Evolutionary conservation across 2,888 invertebrate genomes (phyloP).

Genomic region (Adineta ricciae): DNA sequence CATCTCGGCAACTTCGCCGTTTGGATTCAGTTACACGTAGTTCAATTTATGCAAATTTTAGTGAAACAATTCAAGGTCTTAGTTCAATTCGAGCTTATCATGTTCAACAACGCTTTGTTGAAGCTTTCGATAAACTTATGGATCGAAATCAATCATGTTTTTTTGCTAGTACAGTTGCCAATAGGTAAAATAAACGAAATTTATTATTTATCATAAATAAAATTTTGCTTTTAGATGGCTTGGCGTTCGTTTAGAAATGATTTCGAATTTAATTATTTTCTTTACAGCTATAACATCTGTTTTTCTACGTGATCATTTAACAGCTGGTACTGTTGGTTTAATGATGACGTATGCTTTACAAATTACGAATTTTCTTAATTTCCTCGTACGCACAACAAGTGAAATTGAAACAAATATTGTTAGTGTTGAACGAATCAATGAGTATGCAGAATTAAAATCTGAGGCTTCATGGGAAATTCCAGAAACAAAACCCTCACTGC

Average conservation of each 20-base stretch:
- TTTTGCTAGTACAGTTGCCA: slow-evolving; percentile 80
- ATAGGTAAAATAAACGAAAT: slow-evolving; percentile 57
- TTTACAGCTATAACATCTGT: slow-evolving; percentile 87
- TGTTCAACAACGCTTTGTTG: slow-evolving; percentile 72
- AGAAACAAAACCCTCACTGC: neutral
- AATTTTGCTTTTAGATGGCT: slow-evolving; percentile 54
- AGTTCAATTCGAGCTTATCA: slow-evolving; percentile 72
- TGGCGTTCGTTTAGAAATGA: slow-evolving; percentile 30
- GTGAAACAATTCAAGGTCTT: slow-evolving; percentile 67
- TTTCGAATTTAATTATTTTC: slow-evolving; percentile 81
- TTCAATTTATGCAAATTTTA: slow-evolving; percentile 90
- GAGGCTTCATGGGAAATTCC: slow-evolving; percentile 42
- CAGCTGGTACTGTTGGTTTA: slow-evolving; percentile 60
- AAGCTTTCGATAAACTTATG: slow-evolving; percentile 59
- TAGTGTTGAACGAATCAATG: slow-evolving; percentile 88
- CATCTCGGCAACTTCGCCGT: slow-evolving; percentile 83
- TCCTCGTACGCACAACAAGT: slow-evolving; percentile 87
- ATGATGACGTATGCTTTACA: slow-evolving; percentile 53
- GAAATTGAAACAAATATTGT: slow-evolving; percentile 95
- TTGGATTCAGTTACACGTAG: slow-evolving; percentile 84
- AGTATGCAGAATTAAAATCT: slow-evolving; percentile 64
- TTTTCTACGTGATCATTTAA: slow-evolving; percentile 58
- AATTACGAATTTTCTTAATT: slow-evolving; percentile 85
- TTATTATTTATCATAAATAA: too few species aligned
- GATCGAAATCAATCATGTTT: slow-evolving; percentile 85